Percentiles rank a stretch among this genome's conserved stretches.
These are phyloP conservation scores for Uromys caudimaculatus DNA, from an alignment of 2,797 vertebrate species.

Conservation along the genomic window DNA sequence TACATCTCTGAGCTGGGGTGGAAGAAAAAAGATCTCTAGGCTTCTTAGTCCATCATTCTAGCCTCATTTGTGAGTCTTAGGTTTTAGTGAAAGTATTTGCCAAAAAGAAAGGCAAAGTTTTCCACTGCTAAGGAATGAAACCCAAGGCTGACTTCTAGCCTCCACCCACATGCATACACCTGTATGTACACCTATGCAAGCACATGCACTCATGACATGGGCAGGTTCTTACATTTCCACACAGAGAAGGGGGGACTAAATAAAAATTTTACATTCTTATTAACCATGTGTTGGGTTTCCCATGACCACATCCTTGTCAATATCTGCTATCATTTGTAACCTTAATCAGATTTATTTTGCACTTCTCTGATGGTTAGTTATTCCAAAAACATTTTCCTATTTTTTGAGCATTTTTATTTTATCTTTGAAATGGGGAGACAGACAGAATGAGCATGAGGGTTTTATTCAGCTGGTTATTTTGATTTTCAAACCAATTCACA, in stretches of 20 bases:
- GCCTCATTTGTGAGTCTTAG: background rate
- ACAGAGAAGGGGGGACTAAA: background rate
- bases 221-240: background rate
- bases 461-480: background rate
- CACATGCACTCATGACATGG: background rate
- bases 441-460: background rate
- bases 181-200: background rate
- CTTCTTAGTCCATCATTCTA: background rate
- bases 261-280: background rate
- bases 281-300: background rate
- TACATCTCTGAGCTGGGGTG: background rate
- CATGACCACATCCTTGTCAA: background rate
- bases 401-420: background rate
- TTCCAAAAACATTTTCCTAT: background rate
- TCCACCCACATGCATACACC: background rate
- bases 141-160: background rate
- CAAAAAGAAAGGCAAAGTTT: background rate
- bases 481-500: background rate
- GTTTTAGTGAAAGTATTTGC: background rate
- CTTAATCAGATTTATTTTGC: background rate
- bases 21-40: background rate
- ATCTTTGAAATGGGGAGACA: background rate
- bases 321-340: background rate
- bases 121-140: background rate
- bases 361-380: background rate